These are phyloP conservation scores for Hipparchia semele DNA, from an alignment of 2,888 invertebrate genomes.

Conservation along the genomic window DNA sequence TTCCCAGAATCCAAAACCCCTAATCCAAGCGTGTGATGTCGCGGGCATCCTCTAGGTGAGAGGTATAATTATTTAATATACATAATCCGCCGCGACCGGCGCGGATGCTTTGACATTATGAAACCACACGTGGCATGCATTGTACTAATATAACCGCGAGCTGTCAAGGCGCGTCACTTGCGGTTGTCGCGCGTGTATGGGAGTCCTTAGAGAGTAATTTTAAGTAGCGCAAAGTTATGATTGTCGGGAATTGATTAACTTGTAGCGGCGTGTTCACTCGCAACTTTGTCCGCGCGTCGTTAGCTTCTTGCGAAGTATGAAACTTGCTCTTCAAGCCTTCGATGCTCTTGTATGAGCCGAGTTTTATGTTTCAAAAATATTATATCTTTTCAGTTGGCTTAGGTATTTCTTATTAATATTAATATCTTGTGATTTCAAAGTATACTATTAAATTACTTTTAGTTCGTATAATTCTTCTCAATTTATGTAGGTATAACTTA, in stretches of 20 bases:
- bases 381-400: too few relatives aligned
- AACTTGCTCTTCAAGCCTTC: not conserved
- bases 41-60: too few relatives aligned
- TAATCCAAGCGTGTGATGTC: too few relatives aligned
- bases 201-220: constrained; percentile 1
- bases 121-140: not conserved
- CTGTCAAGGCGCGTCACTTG: not conserved
- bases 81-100: not conserved
- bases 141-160: not conserved
- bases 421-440: too few relatives aligned
- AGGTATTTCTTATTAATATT: too few relatives aligned
- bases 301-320: constrained; percentile 10
- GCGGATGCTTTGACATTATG: not conserved
- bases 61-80: not conserved
- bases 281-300: constrained; percentile 12
- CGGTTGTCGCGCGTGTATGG: not conserved
- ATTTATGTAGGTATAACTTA: too few relatives aligned
- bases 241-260: constrained; percentile 18
- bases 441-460: too few relatives aligned
- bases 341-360: not conserved
- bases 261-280: constrained; percentile 8
- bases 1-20: too few relatives aligned
- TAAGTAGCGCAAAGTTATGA: constrained; percentile 14
- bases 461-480: too few relatives aligned
- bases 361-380: not conserved